Conservation (phyloP, 2,113 vertebrate species). For the Phalacrocorax aristotelis region DNA sequence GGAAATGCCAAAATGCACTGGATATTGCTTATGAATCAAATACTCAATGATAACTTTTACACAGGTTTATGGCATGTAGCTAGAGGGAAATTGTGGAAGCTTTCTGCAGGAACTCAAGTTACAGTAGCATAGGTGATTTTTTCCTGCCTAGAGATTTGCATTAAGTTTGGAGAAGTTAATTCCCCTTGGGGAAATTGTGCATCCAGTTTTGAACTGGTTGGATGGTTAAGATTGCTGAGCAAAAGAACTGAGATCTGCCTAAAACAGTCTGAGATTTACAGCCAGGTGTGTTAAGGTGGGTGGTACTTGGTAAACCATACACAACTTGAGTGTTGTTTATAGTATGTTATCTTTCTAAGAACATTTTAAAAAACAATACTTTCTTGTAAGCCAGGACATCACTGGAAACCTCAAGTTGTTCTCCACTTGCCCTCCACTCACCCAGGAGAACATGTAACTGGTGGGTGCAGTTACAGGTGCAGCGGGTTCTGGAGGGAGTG, state of each 20-base stretch:
- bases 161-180: neutral
- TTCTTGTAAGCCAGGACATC: neutral
- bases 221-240: neutral
- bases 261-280: neutral
- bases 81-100: neutral
- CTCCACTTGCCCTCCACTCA: neutral
- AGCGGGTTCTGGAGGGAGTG: neutral
- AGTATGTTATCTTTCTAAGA: neutral
- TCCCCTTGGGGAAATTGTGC: neutral
- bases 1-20: neutral
- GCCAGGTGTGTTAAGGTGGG: neutral
- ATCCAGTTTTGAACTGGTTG: neutral
- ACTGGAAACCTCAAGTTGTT: neutral
- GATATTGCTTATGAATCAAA: neutral
- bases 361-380: rapidly evolving
- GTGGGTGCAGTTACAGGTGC: neutral
- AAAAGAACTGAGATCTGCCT: neutral
- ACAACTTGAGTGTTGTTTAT: neutral
- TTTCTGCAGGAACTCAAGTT: neutral
- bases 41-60: neutral
- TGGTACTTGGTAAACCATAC: neutral
- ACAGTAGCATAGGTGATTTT: neutral
- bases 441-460: neutral
- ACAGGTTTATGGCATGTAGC: neutral
- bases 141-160: neutral